Evolutionary conservation across 2,888 invertebrate species (phyloP), one percentile per base, ranked within the genome.

Genomic region (Taphrorychus bicolor): DNA sequence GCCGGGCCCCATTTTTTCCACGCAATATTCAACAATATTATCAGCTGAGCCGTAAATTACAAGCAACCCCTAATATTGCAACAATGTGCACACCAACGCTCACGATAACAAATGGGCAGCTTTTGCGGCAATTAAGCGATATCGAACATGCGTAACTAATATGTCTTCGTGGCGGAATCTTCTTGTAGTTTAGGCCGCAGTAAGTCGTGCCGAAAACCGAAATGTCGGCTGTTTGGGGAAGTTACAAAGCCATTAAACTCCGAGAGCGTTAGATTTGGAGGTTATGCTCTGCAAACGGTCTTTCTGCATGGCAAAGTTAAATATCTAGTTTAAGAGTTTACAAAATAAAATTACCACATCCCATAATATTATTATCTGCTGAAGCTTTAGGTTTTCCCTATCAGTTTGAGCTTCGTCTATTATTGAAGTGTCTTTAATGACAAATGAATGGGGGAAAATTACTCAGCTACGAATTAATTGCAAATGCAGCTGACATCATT

Each of bases 171-270:
- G 62, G 58, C 7, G 42, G 51, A 48, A 52, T 60, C 60, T 59
- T 53, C 53, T 65, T 65, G 48, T 59, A 59, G 65, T 65, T 65
- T 65, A 65, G 32, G 54, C 59, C 48, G 45, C 45, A 58, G 58
- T 64, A 52, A 64, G 52, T 58, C 64, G 57, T 40, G 40, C 42
- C 42, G 11, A 64, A 64, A 64, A 19, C 58, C 52, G 19, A 17
- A 51, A 16, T 58, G 63, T 58, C 63, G 52, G 49, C 41, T 57
- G 52, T 51, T 58, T 58, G 41, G 24, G 63, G 53, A 59, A 54
- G 59, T 59, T 65, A 59, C 58, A 51, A 21, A 58, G 42, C 52
- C 51, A 58, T 64, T 64, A 64, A 45, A 58, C 58, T 58, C 57
- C 40, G 14, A 16, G 51, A 58, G 17, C 63, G 41, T 41, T 58